Evolutionary conservation across 2,888 invertebrate genomes (phyloP), one percentile per base, ranked within the genome.

Genomic region (Chymomyza caudatula): DNA sequence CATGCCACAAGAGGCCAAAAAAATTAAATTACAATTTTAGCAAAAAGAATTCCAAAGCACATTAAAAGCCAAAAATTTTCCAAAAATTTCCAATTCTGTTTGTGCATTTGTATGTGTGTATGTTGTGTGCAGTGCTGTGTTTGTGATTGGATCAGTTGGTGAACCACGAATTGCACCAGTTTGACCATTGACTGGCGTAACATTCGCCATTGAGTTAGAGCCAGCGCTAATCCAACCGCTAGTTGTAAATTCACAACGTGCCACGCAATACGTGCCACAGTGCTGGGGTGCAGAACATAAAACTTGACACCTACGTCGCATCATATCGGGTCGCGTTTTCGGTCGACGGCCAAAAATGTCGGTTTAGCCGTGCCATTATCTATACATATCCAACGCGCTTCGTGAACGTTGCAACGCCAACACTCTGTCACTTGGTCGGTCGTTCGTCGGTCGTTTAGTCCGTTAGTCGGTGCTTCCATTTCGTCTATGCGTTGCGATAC

Each of bases 331-430:
- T 19, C 47, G 47, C 47, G 71, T 61, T 60, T 59, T 47, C 47
- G 49, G 42, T 54, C 63, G 61, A 60, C 56, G 66, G 71, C 78
- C 67, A 74, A 82, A 78, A 75, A 77, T 79, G 71, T 84, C 69
- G 77, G 77, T 78, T 78, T 84, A 84, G 79, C 81, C 78, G 63
- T 63, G 47, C 58, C 65, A 76, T 84, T 77, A 80, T 82, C 82
- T 71, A 55, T 55, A 70, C 70, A 51, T 71, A 69, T 54, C 55
- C 25, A 19, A 17, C 19, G 15, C 23, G 29, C 11, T 4, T 25
- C 44, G 53, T 66, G 60, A 59, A 59, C 29, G 29, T 37, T 37
- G 29, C 29, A 37, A 37, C 29, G 29, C 29, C 29, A 37, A 2
- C 29, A 37, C 29, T 11, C 3, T 44, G 15, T 37, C 42, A 11